Conservation (phyloP, 2,888 invertebrate species). For the Cephus rjabovi region DNA sequence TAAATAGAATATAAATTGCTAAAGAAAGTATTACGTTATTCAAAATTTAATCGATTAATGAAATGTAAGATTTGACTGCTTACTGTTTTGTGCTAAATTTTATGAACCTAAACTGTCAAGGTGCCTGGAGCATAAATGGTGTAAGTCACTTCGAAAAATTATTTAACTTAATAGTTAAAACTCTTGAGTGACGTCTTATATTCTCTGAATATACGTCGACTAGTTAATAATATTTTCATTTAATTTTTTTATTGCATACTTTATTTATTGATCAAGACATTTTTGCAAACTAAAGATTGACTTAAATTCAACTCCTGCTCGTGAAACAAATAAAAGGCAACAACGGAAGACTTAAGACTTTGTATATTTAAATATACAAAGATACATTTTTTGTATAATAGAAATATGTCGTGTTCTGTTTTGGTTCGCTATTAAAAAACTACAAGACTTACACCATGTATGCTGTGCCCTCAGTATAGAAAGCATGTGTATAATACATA, state of each 20-base stretch:
- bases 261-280: background rate
- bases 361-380: background rate
- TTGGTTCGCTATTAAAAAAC: background rate
- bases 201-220: background rate
- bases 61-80: slow-evolving; percentile 27
- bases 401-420: background rate
- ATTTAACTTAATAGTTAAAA: background rate
- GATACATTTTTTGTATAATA: background rate
- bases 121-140: slow-evolving; percentile 10
- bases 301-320: background rate
- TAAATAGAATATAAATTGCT: slow-evolving; percentile 42
- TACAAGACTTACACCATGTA: slow-evolving; percentile 3
- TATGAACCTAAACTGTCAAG: slow-evolving; percentile 4
- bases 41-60: slow-evolving; percentile 30
- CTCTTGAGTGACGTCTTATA: background rate
- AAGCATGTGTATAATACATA: background rate
- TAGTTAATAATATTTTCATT: background rate
- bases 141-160: background rate
- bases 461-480: slow-evolving; percentile 6
- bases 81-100: slow-evolving; percentile 20
- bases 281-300: background rate
- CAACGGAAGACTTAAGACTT: background rate
- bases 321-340: background rate
- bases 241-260: background rate
- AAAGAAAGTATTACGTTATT: slow-evolving; percentile 49